Evolutionary conservation across 1,140 invertebrate species (phyloP), one percentile per base, ranked within the genome.

Genomic region (Hydropsyche tenuis): DNA sequence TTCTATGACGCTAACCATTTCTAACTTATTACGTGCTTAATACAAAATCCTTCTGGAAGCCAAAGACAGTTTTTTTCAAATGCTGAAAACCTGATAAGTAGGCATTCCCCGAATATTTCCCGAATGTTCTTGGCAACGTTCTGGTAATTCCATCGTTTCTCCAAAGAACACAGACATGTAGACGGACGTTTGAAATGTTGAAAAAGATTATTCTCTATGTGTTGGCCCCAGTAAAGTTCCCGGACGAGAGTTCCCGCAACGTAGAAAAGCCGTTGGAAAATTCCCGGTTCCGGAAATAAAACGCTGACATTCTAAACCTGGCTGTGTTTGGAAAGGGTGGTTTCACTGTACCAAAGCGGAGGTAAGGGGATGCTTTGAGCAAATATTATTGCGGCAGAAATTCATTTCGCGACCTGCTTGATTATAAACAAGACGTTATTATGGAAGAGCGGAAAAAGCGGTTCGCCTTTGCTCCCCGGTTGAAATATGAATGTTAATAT

Each of bases 341-440:
- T 16, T 6, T n/a, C 18, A 6, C 4, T 48, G 46, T n/a, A n/a
- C n/a, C n/a, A n/a, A n/a, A n/a, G n/a, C n/a, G n/a, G n/a, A n/a
- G n/a, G n/a, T n/a, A 48, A 16, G 1, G 48, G 16, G 20, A 18
- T 14, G 7, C 48, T 53, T 53, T 53, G 48, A 53, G 48, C 48
- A 53, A 53, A 53, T 53, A 53, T 53, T 53, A 53, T 53, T 53
- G 48, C 48, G 48, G 48, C 12, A 18, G 16, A 53, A 53, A 53
- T 53, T 53, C 48, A 53, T 53, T 53, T 53, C 48, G 16, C 48
- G 48, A 53, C n/a, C 48, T 16, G 48, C 16, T 37, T 37, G 48
- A 53, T 53, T 53, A 53, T 53, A 20, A 53, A 53, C 48, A 53
- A 53, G 48, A 53, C 48, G 48, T 20, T 53, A 37, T 37, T 37